Percentiles rank a stretch among this genome's conserved stretches.
These are phyloP conservation scores for Aleiodes leptofemur DNA, from an alignment of 2,888 invertebrate species.

Conservation along the genomic window DNA sequence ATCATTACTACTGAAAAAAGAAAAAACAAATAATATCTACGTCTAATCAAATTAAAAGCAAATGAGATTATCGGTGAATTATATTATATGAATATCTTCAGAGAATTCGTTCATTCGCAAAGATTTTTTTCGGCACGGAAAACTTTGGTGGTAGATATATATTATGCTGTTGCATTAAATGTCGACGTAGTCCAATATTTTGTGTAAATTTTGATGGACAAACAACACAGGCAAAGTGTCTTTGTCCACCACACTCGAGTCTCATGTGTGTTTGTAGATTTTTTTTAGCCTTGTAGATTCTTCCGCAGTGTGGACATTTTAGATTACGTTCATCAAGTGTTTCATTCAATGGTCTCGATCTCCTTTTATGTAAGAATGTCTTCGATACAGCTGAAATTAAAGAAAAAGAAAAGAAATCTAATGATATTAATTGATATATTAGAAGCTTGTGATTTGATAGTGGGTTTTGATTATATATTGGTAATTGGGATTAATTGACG, in stretches of 20 bases:
- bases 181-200: constrained; percentile 65
- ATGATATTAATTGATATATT: not conserved
- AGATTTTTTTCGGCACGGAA: constrained; percentile 56
- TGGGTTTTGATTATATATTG: not conserved
- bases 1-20: not conserved
- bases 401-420: constrained; percentile 22
- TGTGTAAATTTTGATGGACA: constrained; percentile 66
- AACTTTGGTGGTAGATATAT: constrained; percentile 63
- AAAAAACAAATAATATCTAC: not conserved
- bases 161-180: constrained; percentile 63
- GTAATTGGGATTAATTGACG: constrained; percentile 20
- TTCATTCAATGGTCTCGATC: constrained; percentile 56
- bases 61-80: not conserved
- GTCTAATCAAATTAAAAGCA: not conserved
- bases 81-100: not conserved
- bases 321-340: constrained; percentile 42
- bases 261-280: constrained; percentile 73
- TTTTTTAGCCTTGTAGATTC: constrained; percentile 70
- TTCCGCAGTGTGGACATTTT: constrained; percentile 71
- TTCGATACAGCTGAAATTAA: constrained; percentile 29
- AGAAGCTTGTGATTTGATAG: not conserved
- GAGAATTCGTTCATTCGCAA: constrained; percentile 13
- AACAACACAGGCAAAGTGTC: constrained; percentile 63
- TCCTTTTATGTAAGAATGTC: constrained; percentile 37
- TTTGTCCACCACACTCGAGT: constrained; percentile 73